Conservation (phyloP, 2,113 vertebrate genomes). For the Megaceryle maxima region DNA sequence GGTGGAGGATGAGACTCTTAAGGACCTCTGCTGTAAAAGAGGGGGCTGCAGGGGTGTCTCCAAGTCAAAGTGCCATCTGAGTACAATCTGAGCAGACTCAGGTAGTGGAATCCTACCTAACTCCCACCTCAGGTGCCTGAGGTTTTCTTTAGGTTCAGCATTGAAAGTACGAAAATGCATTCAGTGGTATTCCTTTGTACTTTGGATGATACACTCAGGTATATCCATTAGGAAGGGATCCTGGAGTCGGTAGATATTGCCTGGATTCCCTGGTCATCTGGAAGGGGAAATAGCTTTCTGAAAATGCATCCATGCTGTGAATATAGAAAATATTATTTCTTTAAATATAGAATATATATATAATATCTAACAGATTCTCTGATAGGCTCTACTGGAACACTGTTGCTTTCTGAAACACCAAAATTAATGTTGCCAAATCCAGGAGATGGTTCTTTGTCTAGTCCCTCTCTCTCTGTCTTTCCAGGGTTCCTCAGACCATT, state of each 20-base stretch:
- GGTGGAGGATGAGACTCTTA: neutral
- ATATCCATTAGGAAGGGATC: neutral
- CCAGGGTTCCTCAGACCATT: neutral
- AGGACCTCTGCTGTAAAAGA: neutral
- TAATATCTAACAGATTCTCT: neutral
- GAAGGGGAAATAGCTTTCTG: neutral
- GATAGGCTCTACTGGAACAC: slow-evolving; percentile 1
- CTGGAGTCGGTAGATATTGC: neutral
- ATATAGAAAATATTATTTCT: neutral
- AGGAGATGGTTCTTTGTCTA: neutral
- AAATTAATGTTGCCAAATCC: neutral
- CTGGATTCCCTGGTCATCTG: neutral
- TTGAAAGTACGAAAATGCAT: neutral
- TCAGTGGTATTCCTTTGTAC: neutral
- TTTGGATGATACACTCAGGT: too few species aligned
- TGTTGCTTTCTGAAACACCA: neutral
- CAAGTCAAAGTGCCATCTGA: neutral
- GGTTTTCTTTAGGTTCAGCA: neutral
- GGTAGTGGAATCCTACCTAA: neutral
- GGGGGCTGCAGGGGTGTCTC: neutral
- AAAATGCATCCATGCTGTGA: neutral
- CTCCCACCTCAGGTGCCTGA: neutral
- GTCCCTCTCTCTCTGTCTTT: neutral
- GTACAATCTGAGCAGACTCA: neutral
- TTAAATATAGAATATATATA: neutral